Evolutionary conservation across 1,140 invertebrate genomes (phyloP).

Genomic region (Bombus confusus): DNA sequence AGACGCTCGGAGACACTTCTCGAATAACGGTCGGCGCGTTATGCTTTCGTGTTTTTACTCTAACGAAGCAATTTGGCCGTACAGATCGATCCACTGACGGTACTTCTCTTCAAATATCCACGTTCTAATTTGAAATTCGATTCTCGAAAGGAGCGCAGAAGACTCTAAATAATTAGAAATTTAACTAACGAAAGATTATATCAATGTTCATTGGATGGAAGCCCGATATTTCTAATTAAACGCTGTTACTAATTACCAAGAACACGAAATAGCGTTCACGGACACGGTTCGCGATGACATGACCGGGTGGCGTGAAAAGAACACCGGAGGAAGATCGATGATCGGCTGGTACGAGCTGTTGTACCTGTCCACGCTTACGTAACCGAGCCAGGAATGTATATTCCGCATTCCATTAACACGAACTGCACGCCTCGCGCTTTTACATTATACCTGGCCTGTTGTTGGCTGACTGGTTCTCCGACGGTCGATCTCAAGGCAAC

Average conservation of each 20-base stretch:
- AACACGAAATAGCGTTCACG: not conserved
- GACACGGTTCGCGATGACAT: slow-evolving; percentile 1
- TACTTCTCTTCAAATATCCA: not conserved
- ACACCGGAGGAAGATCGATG: slow-evolving; percentile 28
- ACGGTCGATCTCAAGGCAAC: not conserved
- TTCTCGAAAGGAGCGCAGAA: not conserved
- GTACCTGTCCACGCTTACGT: slow-evolving; percentile 32
- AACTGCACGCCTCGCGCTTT: slow-evolving; percentile 23
- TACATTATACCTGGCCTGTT: not conserved
- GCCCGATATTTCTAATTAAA: not conserved
- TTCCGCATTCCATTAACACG: slow-evolving; percentile 58
- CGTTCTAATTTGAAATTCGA: not conserved
- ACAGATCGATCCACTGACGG: not conserved
- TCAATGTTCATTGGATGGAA: not conserved
- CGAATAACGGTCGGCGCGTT: not conserved
- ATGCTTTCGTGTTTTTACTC: not conserved
- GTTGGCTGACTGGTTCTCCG: not conserved
- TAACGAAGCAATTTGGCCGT: not conserved
- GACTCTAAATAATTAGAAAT: not conserved
- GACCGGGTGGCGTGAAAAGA: slow-evolving; percentile 7
- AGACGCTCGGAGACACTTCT: not conserved
- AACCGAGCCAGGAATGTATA: slow-evolving; percentile 52
- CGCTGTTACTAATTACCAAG: not conserved
- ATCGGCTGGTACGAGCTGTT: not conserved
- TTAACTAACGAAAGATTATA: not conserved